Conservation (phyloP, 1,140 invertebrate genomes). For the Trypoxylus dichotomus region DNA sequence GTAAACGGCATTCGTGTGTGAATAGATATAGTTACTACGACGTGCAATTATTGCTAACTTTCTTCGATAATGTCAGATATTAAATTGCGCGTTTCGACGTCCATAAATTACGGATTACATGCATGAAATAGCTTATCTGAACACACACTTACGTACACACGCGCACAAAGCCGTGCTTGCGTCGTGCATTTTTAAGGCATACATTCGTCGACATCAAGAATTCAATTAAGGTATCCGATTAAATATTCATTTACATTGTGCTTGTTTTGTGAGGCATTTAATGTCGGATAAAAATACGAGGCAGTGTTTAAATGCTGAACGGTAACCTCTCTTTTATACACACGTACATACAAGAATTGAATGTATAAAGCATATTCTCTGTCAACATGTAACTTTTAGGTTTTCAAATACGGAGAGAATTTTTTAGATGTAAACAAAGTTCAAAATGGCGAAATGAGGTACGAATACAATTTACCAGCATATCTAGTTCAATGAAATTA, state of each 20-base stretch:
- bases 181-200: not conserved
- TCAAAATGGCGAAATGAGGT: too few relatives aligned
- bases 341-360: not conserved
- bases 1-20: not conserved
- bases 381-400: too few relatives aligned
- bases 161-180: not conserved
- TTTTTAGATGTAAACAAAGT: too few relatives aligned
- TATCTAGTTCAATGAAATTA: too few relatives aligned
- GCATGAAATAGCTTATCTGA: not conserved
- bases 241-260: not conserved
- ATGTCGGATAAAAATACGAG: not conserved
- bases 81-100: constrained; percentile 1
- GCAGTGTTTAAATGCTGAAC: not conserved
- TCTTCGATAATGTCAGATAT: not conserved
- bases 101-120: not conserved
- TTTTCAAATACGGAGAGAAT: too few relatives aligned
- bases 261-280: not conserved
- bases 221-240: not conserved
- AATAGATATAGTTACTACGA: not conserved
- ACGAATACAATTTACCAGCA: too few relatives aligned
- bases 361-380: not conserved
- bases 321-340: not conserved
- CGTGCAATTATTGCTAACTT: not conserved
- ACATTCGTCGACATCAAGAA: not conserved
- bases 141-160: not conserved